Evolutionary conservation across 1,140 invertebrate species (phyloP), one percentile per base, ranked within the genome.

Genomic region (Rhopalosiphum maidis): DNA sequence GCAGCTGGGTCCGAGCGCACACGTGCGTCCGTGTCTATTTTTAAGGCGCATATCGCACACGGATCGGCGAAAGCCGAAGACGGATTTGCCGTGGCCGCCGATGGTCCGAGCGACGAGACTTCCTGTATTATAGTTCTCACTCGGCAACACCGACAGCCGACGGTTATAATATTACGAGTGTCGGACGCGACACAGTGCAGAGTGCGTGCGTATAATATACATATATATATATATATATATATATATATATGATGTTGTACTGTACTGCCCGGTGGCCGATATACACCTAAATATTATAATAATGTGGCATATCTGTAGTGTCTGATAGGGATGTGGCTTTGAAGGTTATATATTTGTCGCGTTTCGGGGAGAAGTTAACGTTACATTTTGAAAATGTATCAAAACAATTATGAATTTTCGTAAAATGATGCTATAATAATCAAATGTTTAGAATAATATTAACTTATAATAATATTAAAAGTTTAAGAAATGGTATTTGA

Each of bases 11-110:
- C 22, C 43, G 68, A n/a, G 30, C 46, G 22, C 90, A 83, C 91
- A 92, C 91, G 91, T 92, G 91, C 46, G 30, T 25, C n/a, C 46
- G 91, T 51, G 91, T 92, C 43, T 91, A 91, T 91, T 91, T 91
- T 77, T 83, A 54, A 91, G 68, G 41, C 68, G 43, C 83, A 77
- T 77, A 21, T 77, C 11, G 60, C n/a, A n/a, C 55, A 18, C 25
- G 30, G 11, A 82, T 48, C 43, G 90, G 43, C 68, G 90, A 54
- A 41, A 54, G 41, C 54, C 23, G 89, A 90, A 77, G 60, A 77
- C n/a, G 60, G 60, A 77, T 77, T 77, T 35, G 55, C 37, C 89
- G 22, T 18, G 41, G 23, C 30, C 87, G 87, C 30, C 87, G 87
- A 83, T 83, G 3, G 77, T 35, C n/a, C n/a, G 0, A 18, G 30